Evolutionary conservation across 1,140 invertebrate species (phyloP), one percentile per base, ranked within the genome.

Genomic region (Rhagoletis zephyria): DNA sequence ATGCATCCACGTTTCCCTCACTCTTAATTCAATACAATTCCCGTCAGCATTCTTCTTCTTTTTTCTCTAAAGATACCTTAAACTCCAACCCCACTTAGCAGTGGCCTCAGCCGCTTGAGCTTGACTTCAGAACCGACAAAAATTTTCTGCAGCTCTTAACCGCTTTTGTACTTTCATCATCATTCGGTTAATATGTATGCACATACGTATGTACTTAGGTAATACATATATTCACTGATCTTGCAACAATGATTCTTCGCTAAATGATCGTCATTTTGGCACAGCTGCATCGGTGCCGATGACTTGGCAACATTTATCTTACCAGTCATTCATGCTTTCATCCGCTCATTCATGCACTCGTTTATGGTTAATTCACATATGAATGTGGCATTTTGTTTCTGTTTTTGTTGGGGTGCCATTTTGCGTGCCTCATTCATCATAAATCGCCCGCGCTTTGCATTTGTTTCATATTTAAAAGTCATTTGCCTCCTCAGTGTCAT

Each of bases 321-420:
- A 67, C 9, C 67, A 74, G 14, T 48, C 67, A 51, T 51, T 74
- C 67, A 74, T 74, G 12, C 9, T 74, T 74, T 74, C 67, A 74
- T 14, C 42, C 40, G 40, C 30, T 42, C 67, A 74, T 45, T 74
- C 16, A 74, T 74, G 12, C 16, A 74, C 67, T 51, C 45, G 12
- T 14, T 42, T 45, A 74, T 16, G 61, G 14, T 48, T 16, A 74
- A 14, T n/a, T 48, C 16, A 48, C 4, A 74, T 74, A 51, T 74
- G 67, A 74, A 74, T 48, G 16, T 74, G 67, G 42, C 42, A 74
- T 74, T 74, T 74, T 74, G 67, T 48, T 19, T 1, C 64, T n/a
- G 10, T n/a, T 65, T 30, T 65, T 67, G 30, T 67, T 67, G 7
- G 30, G 7, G 45, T 74, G 42, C 7, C 1, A 45, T 3, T 42